Percentiles rank a stretch among this genome's conserved stretches.
Evolutionary conservation across 2,797 vertebrate species (phyloP).

Genomic region (Hapalemur alaotrensis): DNA sequence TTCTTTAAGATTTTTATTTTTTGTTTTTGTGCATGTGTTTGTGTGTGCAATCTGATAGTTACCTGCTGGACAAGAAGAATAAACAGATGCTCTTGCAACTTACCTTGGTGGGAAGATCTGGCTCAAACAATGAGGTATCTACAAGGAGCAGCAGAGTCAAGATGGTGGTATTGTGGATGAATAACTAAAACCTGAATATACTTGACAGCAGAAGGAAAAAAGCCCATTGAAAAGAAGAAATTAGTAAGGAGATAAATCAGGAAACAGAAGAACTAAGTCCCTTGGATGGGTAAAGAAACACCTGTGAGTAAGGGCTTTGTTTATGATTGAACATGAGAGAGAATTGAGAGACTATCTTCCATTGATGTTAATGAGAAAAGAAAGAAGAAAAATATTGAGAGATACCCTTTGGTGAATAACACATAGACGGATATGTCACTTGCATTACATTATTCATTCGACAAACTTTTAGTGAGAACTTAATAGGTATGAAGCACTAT

Average conservation of each 20-base stretch:
- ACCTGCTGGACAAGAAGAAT: neutral
- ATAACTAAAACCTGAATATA: conserved; percentile 11
- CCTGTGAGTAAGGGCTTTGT: neutral
- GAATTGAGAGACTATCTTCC: neutral
- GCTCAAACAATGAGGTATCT: neutral
- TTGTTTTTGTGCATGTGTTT: neutral
- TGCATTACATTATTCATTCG: neutral
- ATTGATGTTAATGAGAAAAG: neutral
- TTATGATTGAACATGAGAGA: neutral
- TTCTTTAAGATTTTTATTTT: neutral
- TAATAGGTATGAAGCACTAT: neutral
- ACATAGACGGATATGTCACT: neutral
- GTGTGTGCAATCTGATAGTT: neutral
- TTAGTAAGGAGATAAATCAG: neutral
- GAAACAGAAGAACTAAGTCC: neutral
- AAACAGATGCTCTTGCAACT: neutral
- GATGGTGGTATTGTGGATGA: neutral
- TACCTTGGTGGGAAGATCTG: neutral
- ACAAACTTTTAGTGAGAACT: neutral
- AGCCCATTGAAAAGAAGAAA: neutral
- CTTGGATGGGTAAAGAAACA: neutral
- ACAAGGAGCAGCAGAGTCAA: neutral
- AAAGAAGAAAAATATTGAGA: neutral
- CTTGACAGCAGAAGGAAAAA: neutral
- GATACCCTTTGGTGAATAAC: neutral